Base-by-base conservation (phyloP, 2,113 vertebrate genomes). In the Oreocharis arfaki region DNA sequence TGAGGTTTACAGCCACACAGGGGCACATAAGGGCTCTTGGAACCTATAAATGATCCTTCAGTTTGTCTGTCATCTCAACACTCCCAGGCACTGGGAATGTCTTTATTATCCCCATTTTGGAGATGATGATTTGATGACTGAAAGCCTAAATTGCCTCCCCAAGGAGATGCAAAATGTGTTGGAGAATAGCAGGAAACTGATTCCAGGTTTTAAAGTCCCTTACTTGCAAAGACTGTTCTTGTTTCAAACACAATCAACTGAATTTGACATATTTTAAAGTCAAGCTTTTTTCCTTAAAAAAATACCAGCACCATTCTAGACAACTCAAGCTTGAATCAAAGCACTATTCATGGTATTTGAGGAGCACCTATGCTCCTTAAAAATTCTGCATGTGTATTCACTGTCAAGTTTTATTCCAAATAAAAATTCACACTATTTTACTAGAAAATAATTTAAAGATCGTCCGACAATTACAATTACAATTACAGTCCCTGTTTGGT, bases 81-180 rank as follows among this genome's bases (percentile, higher is more conserved):
- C 64, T 78, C 69, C 64, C 42, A 88, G 53, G 73, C 52, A 78
- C 64, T 49, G 78, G 59, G 49, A 93, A 93, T 89, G 47, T 84
- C 89, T 93, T 96, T 61, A 92, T 94, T 87, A 95, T 78, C 35
- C 28, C 16, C 20, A 27, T 90, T 92, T 88, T 84, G 84, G 52
- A 90, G 76, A 92, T 47, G 82, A 95, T 65, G 69, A 96, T 90
- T 97, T 86, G 76, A 94, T 86, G 71, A 88, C 60, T 86, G 90
- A 93, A 93, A 95, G 80, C 46, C 94, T 93, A 71, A 96, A 96
- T 79, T 84, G 57, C 64, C 49, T 96, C 95, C 92, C 92, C 68
- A 93, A 94, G 95, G 93, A 95, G 92, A 96, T 86, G 75, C 90
- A 95, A 68, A 85, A 93, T 90, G 37, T 90, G 76, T 69, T 87